Percentiles rank a stretch among this genome's conserved stretches.
Evolutionary conservation across 1,140 invertebrate genomes (phyloP).

Genomic region (Aphidius ervi): DNA sequence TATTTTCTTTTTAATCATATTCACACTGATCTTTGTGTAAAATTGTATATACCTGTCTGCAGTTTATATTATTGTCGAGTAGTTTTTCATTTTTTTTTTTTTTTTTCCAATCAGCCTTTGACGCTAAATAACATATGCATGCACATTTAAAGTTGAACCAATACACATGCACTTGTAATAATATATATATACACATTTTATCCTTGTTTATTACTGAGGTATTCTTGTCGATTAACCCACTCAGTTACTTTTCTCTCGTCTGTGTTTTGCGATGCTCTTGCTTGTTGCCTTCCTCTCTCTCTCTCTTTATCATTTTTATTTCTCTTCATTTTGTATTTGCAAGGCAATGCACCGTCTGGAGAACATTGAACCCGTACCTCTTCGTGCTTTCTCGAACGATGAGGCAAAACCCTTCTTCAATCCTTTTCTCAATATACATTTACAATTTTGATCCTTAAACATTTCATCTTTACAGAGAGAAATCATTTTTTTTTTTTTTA

Average conservation of each 20-base stretch:
- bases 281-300: slow-evolving; percentile 26
- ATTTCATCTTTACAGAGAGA: no score
- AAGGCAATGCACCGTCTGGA: slow-evolving; percentile 21
- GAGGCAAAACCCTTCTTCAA: slow-evolving; percentile 5
- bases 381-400: slow-evolving; percentile 10
- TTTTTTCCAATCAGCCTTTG: neutral
- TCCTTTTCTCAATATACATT: no score
- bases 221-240: slow-evolving; percentile 24
- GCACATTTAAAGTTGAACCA: neutral
- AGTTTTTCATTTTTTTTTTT: neutral
- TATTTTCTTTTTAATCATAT: no score
- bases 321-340: neutral
- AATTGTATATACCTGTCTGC: no score
- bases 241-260: slow-evolving; percentile 13
- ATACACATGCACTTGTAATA: neutral
- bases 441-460: no score
- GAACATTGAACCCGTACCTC: slow-evolving; percentile 17
- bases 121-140: no score
- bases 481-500: no score
- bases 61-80: neutral
- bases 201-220: slow-evolving; percentile 15
- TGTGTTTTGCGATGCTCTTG: slow-evolving; percentile 19
- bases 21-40: no score
- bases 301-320: slow-evolving; percentile 10
- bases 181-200: slow-evolving; percentile 9